Evolutionary conservation across 2,888 invertebrate genomes (phyloP).

Genomic region (Myopa testacea): DNA sequence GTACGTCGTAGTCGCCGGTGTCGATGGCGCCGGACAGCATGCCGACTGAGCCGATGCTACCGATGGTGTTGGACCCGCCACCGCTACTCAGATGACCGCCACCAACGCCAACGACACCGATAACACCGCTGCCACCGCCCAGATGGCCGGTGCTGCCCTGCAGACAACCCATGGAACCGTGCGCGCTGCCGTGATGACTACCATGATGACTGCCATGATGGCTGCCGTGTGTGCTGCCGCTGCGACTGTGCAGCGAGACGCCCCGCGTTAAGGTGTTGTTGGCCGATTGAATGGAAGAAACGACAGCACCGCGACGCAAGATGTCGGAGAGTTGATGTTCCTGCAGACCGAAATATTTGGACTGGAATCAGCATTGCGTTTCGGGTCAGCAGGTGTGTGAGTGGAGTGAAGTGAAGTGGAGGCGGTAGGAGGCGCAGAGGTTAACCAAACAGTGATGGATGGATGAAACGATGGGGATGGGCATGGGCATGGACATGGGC

Average conservation of each 20-base stretch:
- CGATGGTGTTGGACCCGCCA: slow-evolving; percentile 51
- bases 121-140: slow-evolving; percentile 51
- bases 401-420: slow-evolving; percentile 12
- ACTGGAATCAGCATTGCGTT: slow-evolving; percentile 53
- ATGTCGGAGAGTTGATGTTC: slow-evolving; percentile 69
- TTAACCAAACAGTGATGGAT: not conserved
- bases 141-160: slow-evolving; percentile 57
- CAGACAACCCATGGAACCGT: slow-evolving; percentile 61
- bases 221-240: slow-evolving; percentile 63
- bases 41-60: slow-evolving; percentile 62
- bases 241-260: slow-evolving; percentile 66
- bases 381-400: not conserved
- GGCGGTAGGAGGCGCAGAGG: not conserved
- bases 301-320: slow-evolving; percentile 68
- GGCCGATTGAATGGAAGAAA: slow-evolving; percentile 69
- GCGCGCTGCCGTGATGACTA: slow-evolving; percentile 53
- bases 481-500: not conserved
- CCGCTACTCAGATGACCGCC: slow-evolving; percentile 49
- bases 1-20: slow-evolving; percentile 69
- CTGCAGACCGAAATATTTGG: slow-evolving; percentile 69
- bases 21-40: slow-evolving; percentile 66
- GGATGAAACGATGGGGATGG: not conserved
- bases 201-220: slow-evolving; percentile 58
- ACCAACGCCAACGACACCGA: slow-evolving; percentile 45
- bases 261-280: slow-evolving; percentile 68